These are phyloP conservation scores for Phaethornis superciliosus DNA, from an alignment of 2,113 vertebrate species.

Conservation along the genomic window DNA sequence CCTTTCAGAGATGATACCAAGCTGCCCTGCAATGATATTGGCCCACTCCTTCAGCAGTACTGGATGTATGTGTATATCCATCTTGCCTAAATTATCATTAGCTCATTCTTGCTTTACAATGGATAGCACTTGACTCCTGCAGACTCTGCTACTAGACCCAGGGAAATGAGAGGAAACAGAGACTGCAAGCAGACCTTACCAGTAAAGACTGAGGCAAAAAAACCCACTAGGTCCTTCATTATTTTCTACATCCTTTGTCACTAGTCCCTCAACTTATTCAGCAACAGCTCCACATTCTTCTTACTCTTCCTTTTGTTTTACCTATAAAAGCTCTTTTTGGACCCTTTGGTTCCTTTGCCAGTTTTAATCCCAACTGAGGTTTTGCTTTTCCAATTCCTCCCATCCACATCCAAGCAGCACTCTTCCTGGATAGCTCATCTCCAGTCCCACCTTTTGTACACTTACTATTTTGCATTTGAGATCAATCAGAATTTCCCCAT, in stretches of 20 bases:
- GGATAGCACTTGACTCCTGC: background rate
- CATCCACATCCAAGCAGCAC: background rate
- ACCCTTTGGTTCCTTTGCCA: background rate
- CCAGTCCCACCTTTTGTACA: background rate
- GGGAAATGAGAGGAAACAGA: background rate
- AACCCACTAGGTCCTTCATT: background rate
- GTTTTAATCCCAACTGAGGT: background rate
- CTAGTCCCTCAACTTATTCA: background rate
- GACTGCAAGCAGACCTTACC: background rate
- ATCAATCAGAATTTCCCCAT: rapidly evolving
- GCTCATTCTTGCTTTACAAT: background rate
- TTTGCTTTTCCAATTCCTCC: background rate
- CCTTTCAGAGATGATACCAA: background rate
- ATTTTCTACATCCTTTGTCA: background rate
- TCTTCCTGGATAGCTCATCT: background rate
- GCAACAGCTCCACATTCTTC: background rate
- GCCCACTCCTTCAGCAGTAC: background rate
- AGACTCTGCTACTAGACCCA: background rate
- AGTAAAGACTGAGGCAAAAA: background rate
- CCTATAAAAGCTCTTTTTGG: background rate
- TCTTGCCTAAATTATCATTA: background rate
- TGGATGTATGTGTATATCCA: background rate
- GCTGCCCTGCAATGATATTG: background rate
- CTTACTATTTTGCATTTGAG: background rate
- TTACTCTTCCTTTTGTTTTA: background rate